Evolutionary conservation across 2,797 vertebrate genomes (phyloP), one percentile per base, ranked within the genome.

Genomic region (Enteromius treurensis): DNA sequence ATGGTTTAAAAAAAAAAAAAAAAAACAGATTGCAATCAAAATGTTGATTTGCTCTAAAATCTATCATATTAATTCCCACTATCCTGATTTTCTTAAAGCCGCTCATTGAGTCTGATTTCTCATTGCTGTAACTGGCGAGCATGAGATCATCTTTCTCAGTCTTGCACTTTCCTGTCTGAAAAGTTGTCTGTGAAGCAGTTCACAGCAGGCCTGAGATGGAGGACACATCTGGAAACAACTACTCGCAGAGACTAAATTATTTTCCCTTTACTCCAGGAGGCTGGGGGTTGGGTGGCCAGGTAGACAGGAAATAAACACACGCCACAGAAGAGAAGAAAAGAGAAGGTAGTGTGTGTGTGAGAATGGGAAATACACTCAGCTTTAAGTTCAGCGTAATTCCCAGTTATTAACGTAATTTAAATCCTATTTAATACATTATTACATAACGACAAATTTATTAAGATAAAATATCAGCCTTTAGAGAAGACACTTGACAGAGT

Each of bases 141-240:
- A 86, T 85, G 75, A 83, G 60, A 79, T 85, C 47, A 80, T 84
- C 70, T 60, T 74, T 74, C 45, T 81, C 37, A 69, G 68, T 79
- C 40, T 49, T 79, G 77, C 68, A 71, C 81, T 83, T 81, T 81
- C n/a, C 49, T 37, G 65, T 78, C 79, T 69, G 83, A 78, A 73
- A 74, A 80, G 17, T 70, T 47, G 21, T 85, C 70, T 82, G 81
- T 62, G 93, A 94, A 94, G 89, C 82, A 87, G 85, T 89, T 92
- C 91, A 90, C 58, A 83, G 83, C 87, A 81, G 89, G 87, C 89
- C 91, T 76, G 88, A 40, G 80, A 83, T 74, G 81, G 29, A 92
- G 92, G 82, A 91, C 89, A 90, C 93, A 94, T 95, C 93, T 95
- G 94, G 93, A 95, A 95, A 91, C 90, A 95, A 93, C 91, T 92